Percentiles rank a stretch among this genome's conserved stretches.
phyloP scores from a whole-genome alignment of 2,888 invertebrate species.

The Cinara cedri region DNA sequence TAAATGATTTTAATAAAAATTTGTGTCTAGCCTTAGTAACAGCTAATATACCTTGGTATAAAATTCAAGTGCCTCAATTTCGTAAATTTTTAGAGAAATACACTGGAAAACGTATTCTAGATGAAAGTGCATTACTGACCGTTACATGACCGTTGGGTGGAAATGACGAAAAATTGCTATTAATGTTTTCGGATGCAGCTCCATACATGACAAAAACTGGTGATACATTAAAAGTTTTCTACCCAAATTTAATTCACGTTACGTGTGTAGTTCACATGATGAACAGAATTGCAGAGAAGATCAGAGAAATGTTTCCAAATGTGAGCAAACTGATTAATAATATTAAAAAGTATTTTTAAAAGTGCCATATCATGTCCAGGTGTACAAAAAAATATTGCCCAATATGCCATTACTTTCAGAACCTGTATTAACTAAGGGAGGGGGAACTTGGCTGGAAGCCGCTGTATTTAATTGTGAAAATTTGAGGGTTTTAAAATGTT shows the following conservation, averaged over 20 bases:
- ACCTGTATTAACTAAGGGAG: not conserved
- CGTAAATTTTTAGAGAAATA: constrained; percentile 8
- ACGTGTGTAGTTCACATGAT: not conserved
- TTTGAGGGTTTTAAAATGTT: not conserved
- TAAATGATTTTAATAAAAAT: not conserved
- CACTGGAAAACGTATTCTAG: not conserved
- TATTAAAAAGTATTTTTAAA: too few species aligned
- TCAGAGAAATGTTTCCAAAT: not conserved
- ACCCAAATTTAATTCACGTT: constrained; percentile 13
- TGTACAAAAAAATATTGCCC: too few species aligned
- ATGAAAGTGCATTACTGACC: constrained; percentile 14
- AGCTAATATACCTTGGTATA: constrained; percentile 10
- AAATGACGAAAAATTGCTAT: constrained; percentile 26
- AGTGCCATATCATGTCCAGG: too few species aligned
- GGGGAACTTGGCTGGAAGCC: not conserved
- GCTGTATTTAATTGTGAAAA: not conserved
- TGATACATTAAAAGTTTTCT: constrained; percentile 22
- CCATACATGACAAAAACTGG: constrained; percentile 18
- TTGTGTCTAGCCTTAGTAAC: constrained; percentile 11
- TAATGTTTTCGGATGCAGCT: constrained; percentile 20
- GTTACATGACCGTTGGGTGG: constrained; percentile 23
- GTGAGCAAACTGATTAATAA: not conserved
- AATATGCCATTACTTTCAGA: not conserved
- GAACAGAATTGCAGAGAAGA: not conserved
- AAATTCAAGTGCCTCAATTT: constrained; percentile 14